These are phyloP conservation scores for Phortica magna DNA, from an alignment of 2,888 invertebrate species.

Conservation along the genomic window DNA sequence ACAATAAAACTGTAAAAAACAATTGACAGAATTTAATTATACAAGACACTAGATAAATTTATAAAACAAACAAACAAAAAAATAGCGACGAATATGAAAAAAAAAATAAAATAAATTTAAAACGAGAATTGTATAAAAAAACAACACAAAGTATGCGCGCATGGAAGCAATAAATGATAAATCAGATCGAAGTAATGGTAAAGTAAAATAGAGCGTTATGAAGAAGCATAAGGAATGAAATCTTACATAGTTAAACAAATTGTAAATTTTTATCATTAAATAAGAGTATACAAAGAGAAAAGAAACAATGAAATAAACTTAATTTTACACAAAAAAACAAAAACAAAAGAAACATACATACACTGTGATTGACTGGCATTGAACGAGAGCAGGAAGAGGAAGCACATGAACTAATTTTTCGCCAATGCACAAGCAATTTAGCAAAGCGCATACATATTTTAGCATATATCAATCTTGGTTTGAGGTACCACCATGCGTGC, in stretches of 20 bases:
- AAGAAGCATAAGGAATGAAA: constrained; percentile 35
- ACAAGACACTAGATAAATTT: constrained; percentile 32
- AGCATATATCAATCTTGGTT: too few relatives aligned
- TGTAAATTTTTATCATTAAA: constrained; percentile 70
- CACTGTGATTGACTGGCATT: neutral
- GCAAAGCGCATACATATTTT: too few relatives aligned
- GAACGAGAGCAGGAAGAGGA: neutral
- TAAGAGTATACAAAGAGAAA: constrained; percentile 62
- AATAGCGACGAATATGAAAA: neutral
- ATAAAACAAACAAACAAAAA: constrained; percentile 11
- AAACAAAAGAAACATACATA: constrained; percentile 35
- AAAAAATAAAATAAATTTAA: neutral
- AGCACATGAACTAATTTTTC: neutral
- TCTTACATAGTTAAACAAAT: constrained; percentile 67
- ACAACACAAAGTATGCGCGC: neutral
- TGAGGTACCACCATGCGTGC: too few relatives aligned
- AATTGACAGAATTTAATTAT: constrained; percentile 22
- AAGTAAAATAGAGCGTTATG: constrained; percentile 15
- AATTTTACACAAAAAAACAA: constrained; percentile 27
- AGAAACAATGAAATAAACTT: constrained; percentile 21
- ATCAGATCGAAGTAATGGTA: neutral
- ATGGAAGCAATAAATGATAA: constrained; percentile 12
- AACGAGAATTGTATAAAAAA: neutral
- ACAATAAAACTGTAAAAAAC: neutral
- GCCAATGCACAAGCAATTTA: neutral